Base-by-base conservation (phyloP, 2,888 invertebrate genomes). In the Aproaerema taeniolella region DNA sequence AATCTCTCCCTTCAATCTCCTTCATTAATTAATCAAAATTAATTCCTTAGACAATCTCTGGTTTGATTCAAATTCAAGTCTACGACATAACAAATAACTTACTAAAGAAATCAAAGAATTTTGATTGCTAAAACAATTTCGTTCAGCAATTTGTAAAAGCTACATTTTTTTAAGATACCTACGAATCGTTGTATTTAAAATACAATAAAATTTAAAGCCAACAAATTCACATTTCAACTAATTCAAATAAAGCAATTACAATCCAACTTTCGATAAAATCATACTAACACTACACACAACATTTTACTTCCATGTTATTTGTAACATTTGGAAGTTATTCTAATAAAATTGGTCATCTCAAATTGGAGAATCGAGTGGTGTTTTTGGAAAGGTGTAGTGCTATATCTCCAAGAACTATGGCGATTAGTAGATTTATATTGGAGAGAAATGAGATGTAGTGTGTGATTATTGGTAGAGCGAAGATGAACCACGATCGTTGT, bases 311-410 rank as follows among this genome's bases (percentile, higher is more conserved):
- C 50, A 36, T 10, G 4, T 5, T 41, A 50, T 54, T 51, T 35
- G 49, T 43, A 55, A 58, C 47, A 39, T 46, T 50, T 12, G 48
- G 47, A 52, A 51, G 53, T 47, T 46, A 37, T 40, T 52, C 39
- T 52, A n/a, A n/a, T n/a, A 41, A 58, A 62, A 51, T 65, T 68
- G 82, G 82, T 81, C 81, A 81, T 74, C 81, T 81, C 53, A 61
- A 55, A 57, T 26, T 3, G 20, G 20, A 6, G 20, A 4, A 20
- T 8, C 20, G 25, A 43, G 45, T 26, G 50, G 44, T 41, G 35
- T 37, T 31, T 36, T 42, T 47, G 42, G 47, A 34, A 37, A 51
- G 36, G 26, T 56, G 38, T 20, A 53, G 39, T 34, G 48, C 48
- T 29, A 49, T 55, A 33, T 48, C 48, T 7, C 50, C 48, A 20